These are phyloP conservation scores for Lapara coniferarum DNA, from an alignment of 2,888 invertebrate genomes.

Conservation along the genomic window DNA sequence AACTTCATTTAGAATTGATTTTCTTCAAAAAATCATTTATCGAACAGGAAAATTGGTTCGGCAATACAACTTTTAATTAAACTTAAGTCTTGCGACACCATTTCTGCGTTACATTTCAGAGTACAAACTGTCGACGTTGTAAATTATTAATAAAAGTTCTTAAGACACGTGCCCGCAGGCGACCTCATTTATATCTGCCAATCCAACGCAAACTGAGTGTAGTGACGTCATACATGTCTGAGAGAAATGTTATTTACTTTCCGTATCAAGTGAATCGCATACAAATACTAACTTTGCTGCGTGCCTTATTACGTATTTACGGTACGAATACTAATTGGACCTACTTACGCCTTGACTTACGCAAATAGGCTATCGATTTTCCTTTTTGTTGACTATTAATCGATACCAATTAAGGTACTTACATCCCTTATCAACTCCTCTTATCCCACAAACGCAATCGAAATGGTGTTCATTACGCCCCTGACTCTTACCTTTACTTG, in stretches of 20 bases:
- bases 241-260: background rate
- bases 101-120: conserved; percentile 2
- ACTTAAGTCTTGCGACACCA: background rate
- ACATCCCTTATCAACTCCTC: background rate
- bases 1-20: background rate
- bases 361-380: too few relatives aligned
- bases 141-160: conserved; percentile 20
- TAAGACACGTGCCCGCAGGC: conserved; percentile 7
- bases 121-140: background rate
- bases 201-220: conserved; percentile 10
- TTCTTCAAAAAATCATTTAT: background rate
- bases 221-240: conserved; percentile 12
- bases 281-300: background rate
- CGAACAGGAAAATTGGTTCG: background rate
- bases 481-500: conserved; percentile 1
- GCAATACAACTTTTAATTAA: background rate
- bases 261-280: background rate
- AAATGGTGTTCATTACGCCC: conserved; percentile 28
- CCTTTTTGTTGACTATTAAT: too few relatives aligned
- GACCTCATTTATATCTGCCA: conserved; percentile 15
- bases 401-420: too few relatives aligned
- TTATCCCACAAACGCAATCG: background rate
- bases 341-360: too few relatives aligned
- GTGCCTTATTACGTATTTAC: too few relatives aligned
- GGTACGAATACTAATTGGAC: too few relatives aligned